Evolutionary conservation across 2,113 vertebrate species (phyloP).

Genomic region (Trichomycterus rosablanca): DNA sequence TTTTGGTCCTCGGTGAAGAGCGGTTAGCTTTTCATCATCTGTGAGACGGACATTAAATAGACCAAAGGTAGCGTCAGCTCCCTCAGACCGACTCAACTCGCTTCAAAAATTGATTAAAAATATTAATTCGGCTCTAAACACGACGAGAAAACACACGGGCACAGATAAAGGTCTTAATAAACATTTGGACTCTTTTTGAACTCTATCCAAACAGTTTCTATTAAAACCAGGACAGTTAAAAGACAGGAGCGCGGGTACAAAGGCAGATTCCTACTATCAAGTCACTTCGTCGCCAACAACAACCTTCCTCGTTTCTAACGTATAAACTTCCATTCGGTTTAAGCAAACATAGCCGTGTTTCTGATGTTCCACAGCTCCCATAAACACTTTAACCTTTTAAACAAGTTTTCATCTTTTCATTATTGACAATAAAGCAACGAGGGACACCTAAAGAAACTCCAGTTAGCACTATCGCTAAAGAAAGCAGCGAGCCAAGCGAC

Average conservation of each 20-base stretch:
- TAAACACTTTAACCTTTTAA: conserved; percentile 25
- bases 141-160: background rate
- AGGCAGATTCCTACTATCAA: conserved; percentile 65
- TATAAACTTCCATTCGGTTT: conserved; percentile 1
- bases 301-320: background rate
- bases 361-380: background rate
- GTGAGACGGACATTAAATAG: conserved; percentile 61
- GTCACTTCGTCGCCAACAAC: conserved; percentile 46
- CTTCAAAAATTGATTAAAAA: conserved; percentile 1
- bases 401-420: no score
- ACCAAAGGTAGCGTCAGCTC: conserved; percentile 56
- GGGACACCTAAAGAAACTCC: conserved; percentile 51
- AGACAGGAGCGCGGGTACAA: conserved; percentile 61
- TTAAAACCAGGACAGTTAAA: conserved; percentile 44
- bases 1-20: conserved; percentile 54
- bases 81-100: conserved; percentile 44
- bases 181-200: conserved; percentile 30
- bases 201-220: conserved; percentile 37
- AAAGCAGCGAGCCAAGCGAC: conserved; percentile 53
- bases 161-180: no score
- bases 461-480: conserved; percentile 50
- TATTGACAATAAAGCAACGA: no score
- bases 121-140: background rate
- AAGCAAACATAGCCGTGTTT: conserved; percentile 16
- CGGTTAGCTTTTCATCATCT: conserved; percentile 57